Conservation (phyloP, 2,888 invertebrate species). For the Malachius bipustulatus region DNA sequence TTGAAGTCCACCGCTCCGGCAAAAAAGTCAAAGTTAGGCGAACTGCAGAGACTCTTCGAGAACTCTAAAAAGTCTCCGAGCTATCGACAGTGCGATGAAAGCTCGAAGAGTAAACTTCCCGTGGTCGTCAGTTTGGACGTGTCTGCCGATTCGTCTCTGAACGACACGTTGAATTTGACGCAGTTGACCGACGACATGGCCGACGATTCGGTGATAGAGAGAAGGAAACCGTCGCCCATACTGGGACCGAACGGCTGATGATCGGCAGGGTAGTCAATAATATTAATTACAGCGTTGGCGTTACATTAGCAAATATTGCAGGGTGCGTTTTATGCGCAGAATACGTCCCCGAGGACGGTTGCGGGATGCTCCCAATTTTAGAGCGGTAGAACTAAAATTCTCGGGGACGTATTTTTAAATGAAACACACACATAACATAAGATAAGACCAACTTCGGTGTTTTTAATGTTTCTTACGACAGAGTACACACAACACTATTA, state of each 20-base stretch:
- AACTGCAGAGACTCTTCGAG: constrained; percentile 24
- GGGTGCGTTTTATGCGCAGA: too few relatives aligned
- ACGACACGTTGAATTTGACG: constrained; percentile 24
- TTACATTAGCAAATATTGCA: constrained; percentile 5
- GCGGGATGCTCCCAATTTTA: too few relatives aligned
- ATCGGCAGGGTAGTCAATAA: constrained; percentile 7
- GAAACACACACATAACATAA: too few relatives aligned
- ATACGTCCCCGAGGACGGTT: too few relatives aligned
- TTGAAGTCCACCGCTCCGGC: too few relatives aligned
- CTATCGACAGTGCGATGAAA: constrained; percentile 16
- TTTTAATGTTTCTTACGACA: too few relatives aligned
- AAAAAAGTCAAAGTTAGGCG: constrained; percentile 27
- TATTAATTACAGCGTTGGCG: constrained; percentile 19
- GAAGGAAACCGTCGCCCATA: constrained; percentile 27
- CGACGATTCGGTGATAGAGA: constrained; percentile 25
- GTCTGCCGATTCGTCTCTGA: not conserved
- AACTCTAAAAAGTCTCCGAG: constrained; percentile 19
- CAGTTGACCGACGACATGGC: constrained; percentile 28
- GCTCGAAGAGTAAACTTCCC: not conserved
- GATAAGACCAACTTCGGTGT: too few relatives aligned
- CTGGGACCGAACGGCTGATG: constrained; percentile 34
- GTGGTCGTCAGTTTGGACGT: constrained; percentile 5
- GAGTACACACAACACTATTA: too few relatives aligned
- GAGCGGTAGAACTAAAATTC: too few relatives aligned
- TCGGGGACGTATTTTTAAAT: too few relatives aligned